phyloP scores from a whole-genome alignment of 92 coral and sea anemone genomes.

The Hydrozoanthus gracilis region DNA sequence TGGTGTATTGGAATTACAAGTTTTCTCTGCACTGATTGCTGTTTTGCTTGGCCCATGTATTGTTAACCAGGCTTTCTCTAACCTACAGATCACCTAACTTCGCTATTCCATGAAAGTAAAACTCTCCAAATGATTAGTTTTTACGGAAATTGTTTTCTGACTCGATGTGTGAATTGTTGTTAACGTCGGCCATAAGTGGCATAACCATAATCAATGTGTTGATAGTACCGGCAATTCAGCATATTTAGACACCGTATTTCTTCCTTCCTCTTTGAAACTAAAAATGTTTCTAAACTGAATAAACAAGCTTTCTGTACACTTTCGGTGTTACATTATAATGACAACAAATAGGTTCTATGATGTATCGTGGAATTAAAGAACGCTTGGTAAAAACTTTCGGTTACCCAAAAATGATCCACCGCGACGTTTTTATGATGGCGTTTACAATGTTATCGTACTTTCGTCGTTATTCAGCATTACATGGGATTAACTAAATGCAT shows the following conservation, averaged over 20 bases:
- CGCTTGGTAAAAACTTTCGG: background rate
- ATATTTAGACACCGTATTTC: background rate
- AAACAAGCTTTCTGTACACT: background rate
- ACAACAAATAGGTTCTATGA: background rate
- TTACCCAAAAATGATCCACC: no score
- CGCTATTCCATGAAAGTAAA: background rate
- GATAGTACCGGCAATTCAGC: constrained; percentile 7
- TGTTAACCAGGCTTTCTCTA: background rate
- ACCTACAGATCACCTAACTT: background rate
- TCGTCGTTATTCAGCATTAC: no score
- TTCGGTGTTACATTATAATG: background rate
- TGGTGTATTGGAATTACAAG: constrained; percentile 42
- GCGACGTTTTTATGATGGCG: no score
- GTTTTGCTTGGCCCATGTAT: background rate
- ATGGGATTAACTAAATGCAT: no score
- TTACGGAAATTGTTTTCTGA: constrained; percentile 1
- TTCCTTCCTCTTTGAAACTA: background rate
- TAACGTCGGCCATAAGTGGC: background rate
- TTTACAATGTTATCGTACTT: no score
- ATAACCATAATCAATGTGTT: background rate
- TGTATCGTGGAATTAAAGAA: background rate
- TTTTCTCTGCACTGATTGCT: background rate
- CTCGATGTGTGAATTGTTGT: constrained; percentile 15
- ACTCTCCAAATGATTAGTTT: background rate
- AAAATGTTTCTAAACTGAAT: background rate